Evolutionary conservation across 23 tunicate species (phyloP), one percentile per base, ranked within the genome.

Genomic region (Halocynthia aurantium): DNA sequence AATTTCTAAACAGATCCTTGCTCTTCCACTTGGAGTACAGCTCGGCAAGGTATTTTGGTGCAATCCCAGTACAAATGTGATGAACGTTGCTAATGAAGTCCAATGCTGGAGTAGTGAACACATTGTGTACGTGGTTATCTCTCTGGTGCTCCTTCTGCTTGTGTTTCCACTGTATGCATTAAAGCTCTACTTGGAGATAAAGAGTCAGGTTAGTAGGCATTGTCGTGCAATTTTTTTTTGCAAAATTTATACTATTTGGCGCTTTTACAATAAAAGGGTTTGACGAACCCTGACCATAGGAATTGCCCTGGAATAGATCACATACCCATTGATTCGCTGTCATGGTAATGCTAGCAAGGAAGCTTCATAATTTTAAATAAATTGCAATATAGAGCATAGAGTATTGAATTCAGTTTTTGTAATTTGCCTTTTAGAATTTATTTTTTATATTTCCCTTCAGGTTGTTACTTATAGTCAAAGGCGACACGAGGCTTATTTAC

Each of bases 41-140:
- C 73, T 92, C 62, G 92, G 80, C 9, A 92, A 92, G 70, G 60
- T 92, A 58, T 92, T 92, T 54, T 92, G 98, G 98, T 92, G 98
- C 75, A 78, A 55, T 22, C 82, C 91, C 6, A 6, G 52, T 18
- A 64, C 80, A 49, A 75, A 78, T 67, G 53, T 72, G 4, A 40
- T 82, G 75, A 90, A 92, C 75, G 98, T 92, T 31, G 98, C 77
- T 7, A 92, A 92, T 69, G 50, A 66, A 40, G 22, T 92, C 15
- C 21, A 15, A 17, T 92, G 98, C 60, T 92, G 98, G 98, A 72
- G 79, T 55, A 82, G 67, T 15, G 92, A 80, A 60, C 98, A 92
- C 58, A 55, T 82, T 20, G 71, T 86, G 6, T 84, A 69, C 67
- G 82, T 92, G 44, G 77, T 86, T 6, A 11, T 92, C 7, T 64